Evolutionary conservation across 2,888 invertebrate species (phyloP), one percentile per base, ranked within the genome.

Genomic region (Xiphydria camelus): DNA sequence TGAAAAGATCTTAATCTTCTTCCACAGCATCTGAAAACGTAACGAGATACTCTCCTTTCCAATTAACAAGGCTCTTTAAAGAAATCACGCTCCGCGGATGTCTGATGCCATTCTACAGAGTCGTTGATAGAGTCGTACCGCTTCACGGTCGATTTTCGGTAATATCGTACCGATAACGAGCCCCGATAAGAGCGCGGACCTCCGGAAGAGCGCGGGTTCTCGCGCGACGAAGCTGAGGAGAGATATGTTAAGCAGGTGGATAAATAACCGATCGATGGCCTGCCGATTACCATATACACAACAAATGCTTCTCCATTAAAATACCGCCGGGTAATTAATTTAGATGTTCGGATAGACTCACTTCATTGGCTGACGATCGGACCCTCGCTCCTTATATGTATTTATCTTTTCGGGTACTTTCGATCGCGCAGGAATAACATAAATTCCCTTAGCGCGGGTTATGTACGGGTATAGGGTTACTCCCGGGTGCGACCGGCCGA

Each of bases 401-500:
- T 26, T 26, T 12, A 29, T 4, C 15, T 29, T 4, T 10, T 14
- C 4, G 29, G 29, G 7, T 29, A 29, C 29, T 7, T 12, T 29
- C 29, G 15, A 12, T 14, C 15, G 4, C 10, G 29, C n/a, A n/a
- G 4, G 29, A 12, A 29, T 29, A 14, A 29, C 12, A 29, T 29
- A 29, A 29, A 29, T 29, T 29, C 12, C 7, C 12, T 14, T 29
- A 7, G 15, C 29, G 12, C 12, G 29, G 29, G 29, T 14, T 29
- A 29, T 3, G 29, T 29, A 7, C 7, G 12, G 6, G 12, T 12
- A 29, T 29, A 5, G 4, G n/a, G 47, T 46, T 44, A 49, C 45
- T 43, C 39, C 26, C 39, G 36, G 36, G 34, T 39, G 43, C 51
- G 48, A 46, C 47, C 51, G 37, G 43, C 38, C 46, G 41, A 49